Evolutionary conservation across 1,140 invertebrate genomes (phyloP), one percentile per base, ranked within the genome.

Genomic region (Apis cerana): DNA sequence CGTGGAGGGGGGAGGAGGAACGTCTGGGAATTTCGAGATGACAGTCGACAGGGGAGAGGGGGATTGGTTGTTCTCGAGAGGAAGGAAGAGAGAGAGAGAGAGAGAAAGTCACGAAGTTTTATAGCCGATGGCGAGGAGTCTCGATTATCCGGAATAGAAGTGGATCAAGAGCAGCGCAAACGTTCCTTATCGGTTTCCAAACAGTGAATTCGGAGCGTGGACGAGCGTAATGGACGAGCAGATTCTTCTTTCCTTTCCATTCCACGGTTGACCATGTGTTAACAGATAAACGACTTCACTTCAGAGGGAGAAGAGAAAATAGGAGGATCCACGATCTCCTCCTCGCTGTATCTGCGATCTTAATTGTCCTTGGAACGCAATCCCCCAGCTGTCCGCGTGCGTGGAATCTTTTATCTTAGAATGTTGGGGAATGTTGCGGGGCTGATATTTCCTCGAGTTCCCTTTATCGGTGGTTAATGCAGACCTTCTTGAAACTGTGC

Each of bases 261-360:
- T 43, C 43, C 69, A 79, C 62, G 74, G 67, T 70, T 85, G 87
- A 77, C 82, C 88, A 84, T 83, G 87, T 84, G 88, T 89, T 89
- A 89, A 89, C 87, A 83, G 87, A 89, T 89, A 89, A 43, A 89
- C 85, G 58, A 21, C 23, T 54, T 67, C 64, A 56, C 54, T n/a
- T n/a, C 2, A 43, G 65, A 33, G 62, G 23, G 21, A 61, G n/a
- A 33, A 33, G 33, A 33, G 33, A 33, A 2, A 3, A 33, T 1
- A 27, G 27, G 27, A 71, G 23, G 50, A 77, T 43, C 58, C 19
- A 54, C 67, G 64, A 80, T 83, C 58, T 76, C 48, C 58, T 75
- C 48, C 27, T 59, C 21, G 27, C 21, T 56, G 64, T 82, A 76
- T 82, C 80, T 33, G 1, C 54, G 56, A 82, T 69, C 64, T 76